Evolutionary conservation across 2,797 vertebrate genomes (phyloP), one percentile per base, ranked within the genome.

Genomic region (Microchirus variegatus): DNA sequence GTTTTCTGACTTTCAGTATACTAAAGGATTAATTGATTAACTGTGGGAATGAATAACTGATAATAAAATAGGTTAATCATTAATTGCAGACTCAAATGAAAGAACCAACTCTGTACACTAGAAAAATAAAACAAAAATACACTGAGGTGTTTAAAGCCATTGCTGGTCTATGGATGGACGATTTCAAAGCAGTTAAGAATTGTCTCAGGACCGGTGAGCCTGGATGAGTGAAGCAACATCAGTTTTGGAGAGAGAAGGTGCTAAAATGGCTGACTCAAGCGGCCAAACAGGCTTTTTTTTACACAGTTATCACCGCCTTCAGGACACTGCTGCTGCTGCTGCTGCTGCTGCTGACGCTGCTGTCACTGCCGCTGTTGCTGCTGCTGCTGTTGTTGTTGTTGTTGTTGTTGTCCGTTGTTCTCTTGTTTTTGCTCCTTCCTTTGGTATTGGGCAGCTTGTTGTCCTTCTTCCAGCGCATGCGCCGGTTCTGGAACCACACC

Each of bases 401-500:
- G 35, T 67, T 75, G 51, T 74, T 81, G 78, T 11, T 70, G 63
- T 76, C 76, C n/a, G 70, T 55, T 0, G 65, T 10, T 9, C 80
- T 86, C 75, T 84, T 89, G 75, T 66, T 85, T 59, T 90, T 90
- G 84, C 83, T 85, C 58, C 78, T 57, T 59, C 88, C 90, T 59
- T 90, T 91, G 47, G 90, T 91, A 81, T 98, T 97, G 6, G 97
- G 96, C 63, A 98, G 91, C 83, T 98, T 98, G 92, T 98, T 95
- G 83, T 98, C 96, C 67, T 98, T 98, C 92, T 98, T 98, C 96
- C 96, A 98, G 86, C 97, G 97, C 96, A 98, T 98, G 80, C 96
- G 92, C 60, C 96, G 92, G 92, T 98, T 98, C 88, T 98, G 96
- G 92, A 98, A 98, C 97, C 97, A 98, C 77, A 98, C 97, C 92